phyloP scores from a whole-genome alignment of 2,797 vertebrate genomes.

The Anguilla megastoma region DNA sequence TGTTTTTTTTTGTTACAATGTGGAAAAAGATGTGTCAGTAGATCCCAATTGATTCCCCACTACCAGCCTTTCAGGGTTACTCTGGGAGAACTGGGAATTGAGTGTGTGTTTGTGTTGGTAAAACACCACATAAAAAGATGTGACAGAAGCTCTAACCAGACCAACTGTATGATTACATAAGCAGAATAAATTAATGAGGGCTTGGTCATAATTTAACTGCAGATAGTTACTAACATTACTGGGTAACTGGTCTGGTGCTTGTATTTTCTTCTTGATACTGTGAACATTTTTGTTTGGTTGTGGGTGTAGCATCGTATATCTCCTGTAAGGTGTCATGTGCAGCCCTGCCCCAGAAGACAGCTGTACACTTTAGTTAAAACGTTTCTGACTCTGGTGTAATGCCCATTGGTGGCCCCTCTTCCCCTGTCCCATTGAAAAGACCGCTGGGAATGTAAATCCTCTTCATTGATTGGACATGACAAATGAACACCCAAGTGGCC shows the following conservation, averaged over 20 bases:
- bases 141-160: background rate
- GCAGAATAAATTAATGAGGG: background rate
- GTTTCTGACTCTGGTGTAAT: background rate
- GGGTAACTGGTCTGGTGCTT: background rate
- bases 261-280: background rate
- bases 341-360: background rate
- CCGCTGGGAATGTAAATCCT: slow-evolving; percentile 35
- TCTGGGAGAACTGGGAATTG: background rate
- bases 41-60: background rate
- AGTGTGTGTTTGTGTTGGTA: background rate
- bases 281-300: background rate
- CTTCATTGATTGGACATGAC: slow-evolving; percentile 40
- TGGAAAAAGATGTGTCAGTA: background rate
- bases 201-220: background rate
- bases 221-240: background rate
- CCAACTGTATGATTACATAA: background rate
- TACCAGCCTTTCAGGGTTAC: background rate
- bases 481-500: slow-evolving; percentile 39
- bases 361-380: slow-evolving; percentile 23
- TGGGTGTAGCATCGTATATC: background rate
- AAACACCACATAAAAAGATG: background rate
- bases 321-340: background rate
- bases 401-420: background rate
- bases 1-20: background rate
- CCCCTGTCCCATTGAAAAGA: slow-evolving; percentile 10